These are phyloP conservation scores for Heliconius hortense DNA, from an alignment of 2,888 invertebrate genomes.

Conservation along the genomic window DNA sequence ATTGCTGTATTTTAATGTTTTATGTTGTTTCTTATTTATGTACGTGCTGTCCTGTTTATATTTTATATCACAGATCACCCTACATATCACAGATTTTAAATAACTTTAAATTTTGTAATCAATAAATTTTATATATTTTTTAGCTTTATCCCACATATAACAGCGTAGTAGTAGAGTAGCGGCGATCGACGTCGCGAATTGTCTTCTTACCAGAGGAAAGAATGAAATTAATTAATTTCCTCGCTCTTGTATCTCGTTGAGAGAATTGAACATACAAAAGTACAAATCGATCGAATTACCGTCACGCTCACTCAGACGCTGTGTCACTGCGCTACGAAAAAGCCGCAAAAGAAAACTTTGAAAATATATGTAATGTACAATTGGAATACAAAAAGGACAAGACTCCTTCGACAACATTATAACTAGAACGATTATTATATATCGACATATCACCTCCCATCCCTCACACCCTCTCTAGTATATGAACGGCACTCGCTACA, in stretches of 20 bases:
- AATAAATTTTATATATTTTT: neutral
- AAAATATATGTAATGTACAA: too few species aligned
- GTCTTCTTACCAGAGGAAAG: neutral
- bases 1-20: neutral
- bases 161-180: neutral
- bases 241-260: too few species aligned
- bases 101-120: neutral
- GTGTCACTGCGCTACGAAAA: neutral
- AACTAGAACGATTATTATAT: neutral
- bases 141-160: neutral
- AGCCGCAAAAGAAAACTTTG: neutral
- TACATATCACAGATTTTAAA: neutral
- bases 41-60: neutral
- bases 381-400: too few species aligned
- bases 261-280: neutral
- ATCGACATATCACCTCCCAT: slow-evolving; percentile 41
- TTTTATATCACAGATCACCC: neutral
- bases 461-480: slow-evolving; percentile 50
- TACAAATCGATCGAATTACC: neutral
- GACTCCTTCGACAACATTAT: neutral
- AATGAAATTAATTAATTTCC: neutral
- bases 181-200: neutral
- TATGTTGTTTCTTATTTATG: neutral
- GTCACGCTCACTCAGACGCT: neutral
- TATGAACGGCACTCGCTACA: slow-evolving; percentile 63